Evolutionary conservation across 2,888 invertebrate genomes (phyloP).

Genomic region (Papilio elwesi): DNA sequence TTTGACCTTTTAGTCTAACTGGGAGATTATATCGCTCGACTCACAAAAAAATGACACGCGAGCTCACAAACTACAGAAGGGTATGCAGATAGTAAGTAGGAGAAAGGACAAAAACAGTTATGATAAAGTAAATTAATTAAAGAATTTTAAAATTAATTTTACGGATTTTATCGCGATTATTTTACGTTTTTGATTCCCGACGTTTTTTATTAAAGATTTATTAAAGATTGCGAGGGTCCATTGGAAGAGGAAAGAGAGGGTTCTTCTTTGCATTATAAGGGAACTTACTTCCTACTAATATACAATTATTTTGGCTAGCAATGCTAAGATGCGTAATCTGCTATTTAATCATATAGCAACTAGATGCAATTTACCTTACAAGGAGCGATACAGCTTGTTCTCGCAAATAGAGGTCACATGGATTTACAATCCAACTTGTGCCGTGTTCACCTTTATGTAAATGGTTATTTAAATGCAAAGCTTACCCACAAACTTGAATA

Average conservation of each 20-base stretch:
- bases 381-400: neutral
- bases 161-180: no score
- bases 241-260: no score
- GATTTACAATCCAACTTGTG: conserved; percentile 2
- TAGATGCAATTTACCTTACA: neutral
- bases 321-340: no score
- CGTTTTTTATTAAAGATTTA: no score
- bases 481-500: conserved; percentile 9
- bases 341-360: neutral
- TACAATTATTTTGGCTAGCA: no score
- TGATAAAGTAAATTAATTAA: no score
- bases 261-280: no score
- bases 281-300: no score
- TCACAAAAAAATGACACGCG: neutral
- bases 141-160: no score
- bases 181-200: no score
- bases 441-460: conserved; percentile 24
- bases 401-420: neutral
- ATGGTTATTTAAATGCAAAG: conserved; percentile 27
- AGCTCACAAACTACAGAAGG: neutral
- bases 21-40: neutral
- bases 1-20: neutral
- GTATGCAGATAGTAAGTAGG: neutral
- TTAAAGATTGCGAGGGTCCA: no score
- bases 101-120: neutral